Percentiles rank a stretch among this genome's conserved stretches.
Conservation (phyloP, 2,888 invertebrate species). For the Meghimatium bilineatum region DNA sequence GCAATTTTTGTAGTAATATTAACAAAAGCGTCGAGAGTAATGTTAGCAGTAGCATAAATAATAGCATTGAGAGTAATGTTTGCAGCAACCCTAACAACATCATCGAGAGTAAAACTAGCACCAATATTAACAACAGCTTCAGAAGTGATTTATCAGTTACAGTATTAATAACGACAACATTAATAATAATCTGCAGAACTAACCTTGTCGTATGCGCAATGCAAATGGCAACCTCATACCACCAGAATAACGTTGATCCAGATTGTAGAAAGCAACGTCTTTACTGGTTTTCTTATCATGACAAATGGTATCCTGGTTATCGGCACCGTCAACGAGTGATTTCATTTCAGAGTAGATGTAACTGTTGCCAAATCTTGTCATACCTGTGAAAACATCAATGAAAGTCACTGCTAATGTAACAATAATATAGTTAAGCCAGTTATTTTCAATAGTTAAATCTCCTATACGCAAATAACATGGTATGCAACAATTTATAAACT, state of each 20-base stretch:
- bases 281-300: neutral
- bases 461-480: too few species aligned
- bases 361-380: neutral
- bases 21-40: neutral
- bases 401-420: neutral
- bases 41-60: neutral
- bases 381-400: neutral
- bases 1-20: neutral
- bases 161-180: too few species aligned
- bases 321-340: neutral
- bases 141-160: neutral
- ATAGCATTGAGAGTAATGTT: neutral
- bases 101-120: too few species aligned
- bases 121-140: neutral
- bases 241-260: neutral
- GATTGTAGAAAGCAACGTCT: neutral
- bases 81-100: too few species aligned
- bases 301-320: neutral
- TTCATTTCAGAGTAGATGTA: neutral
- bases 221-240: neutral
- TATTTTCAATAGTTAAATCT: too few species aligned
- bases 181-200: neutral
- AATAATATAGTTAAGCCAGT: neutral
- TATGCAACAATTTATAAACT: too few species aligned
- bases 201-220: neutral